phyloP scores from a whole-genome alignment of 1,140 invertebrate genomes.

The Neuroterus valhalla region DNA sequence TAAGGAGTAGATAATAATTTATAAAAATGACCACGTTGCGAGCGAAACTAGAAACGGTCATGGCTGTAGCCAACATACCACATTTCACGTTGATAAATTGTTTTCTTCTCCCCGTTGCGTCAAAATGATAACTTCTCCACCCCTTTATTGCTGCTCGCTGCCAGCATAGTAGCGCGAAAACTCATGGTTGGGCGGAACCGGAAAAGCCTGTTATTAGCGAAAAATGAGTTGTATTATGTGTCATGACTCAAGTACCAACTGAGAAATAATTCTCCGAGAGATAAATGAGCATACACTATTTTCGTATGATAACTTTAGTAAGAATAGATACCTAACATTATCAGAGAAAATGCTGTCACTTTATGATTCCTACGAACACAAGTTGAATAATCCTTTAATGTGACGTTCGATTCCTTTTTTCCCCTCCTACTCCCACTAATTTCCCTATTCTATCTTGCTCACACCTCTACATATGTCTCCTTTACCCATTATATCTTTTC shows the following conservation, averaged over 20 bases:
- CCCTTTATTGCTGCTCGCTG: background rate
- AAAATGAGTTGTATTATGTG: conserved; percentile 15
- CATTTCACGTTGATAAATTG: conserved; percentile 18
- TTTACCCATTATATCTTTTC: too few species aligned
- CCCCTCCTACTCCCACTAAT: too few species aligned
- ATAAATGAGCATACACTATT: too few species aligned
- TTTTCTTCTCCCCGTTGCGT: conserved; percentile 10
- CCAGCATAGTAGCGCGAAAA: background rate
- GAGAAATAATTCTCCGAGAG: background rate
- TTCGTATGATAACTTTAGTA: too few species aligned
- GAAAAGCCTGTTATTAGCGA: conserved; percentile 18
- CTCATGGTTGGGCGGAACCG: background rate
- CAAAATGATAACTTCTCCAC: conserved; percentile 13
- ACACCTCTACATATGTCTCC: too few species aligned
- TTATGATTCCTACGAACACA: too few species aligned
- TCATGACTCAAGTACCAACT: conserved; percentile 10
- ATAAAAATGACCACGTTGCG: conserved; percentile 20
- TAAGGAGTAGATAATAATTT: conserved; percentile 22
- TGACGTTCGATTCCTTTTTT: too few species aligned
- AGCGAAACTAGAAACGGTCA: conserved; percentile 20
- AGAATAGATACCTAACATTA: too few species aligned
- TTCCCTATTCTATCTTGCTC: too few species aligned
- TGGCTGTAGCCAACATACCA: conserved; percentile 21
- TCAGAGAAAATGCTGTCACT: too few species aligned
- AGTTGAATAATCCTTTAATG: too few species aligned